Evolutionary conservation across 1,140 invertebrate species (phyloP).

Genomic region (Procambarus virginalis): DNA sequence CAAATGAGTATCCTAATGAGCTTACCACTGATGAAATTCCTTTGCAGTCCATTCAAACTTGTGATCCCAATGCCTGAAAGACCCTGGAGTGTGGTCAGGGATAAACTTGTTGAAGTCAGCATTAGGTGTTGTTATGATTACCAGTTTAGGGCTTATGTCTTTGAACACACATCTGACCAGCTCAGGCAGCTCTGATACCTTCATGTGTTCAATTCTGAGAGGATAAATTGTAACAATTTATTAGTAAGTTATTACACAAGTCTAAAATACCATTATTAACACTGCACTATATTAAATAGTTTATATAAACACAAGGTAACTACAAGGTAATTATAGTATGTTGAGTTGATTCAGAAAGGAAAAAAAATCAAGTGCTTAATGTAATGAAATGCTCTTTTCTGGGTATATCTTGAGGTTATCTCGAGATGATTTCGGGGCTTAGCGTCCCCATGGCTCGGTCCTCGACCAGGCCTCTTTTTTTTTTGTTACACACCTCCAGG

Average conservation of each 20-base stretch:
- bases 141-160: conserved; percentile 85
- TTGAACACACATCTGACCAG: conserved; percentile 87
- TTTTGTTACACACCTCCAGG: too few relatives aligned
- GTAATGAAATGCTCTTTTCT: too few relatives aligned
- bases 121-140: conserved; percentile 92
- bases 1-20: background rate
- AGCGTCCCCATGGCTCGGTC: too few relatives aligned
- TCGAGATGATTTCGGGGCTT: too few relatives aligned
- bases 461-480: too few relatives aligned
- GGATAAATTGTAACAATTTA: conserved; percentile 60
- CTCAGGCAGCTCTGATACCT: conserved; percentile 81
- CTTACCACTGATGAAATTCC: conserved; percentile 80
- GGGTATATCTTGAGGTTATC: too few relatives aligned
- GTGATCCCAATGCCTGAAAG: conserved; percentile 88
- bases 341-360: too few relatives aligned
- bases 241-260: conserved; percentile 58
- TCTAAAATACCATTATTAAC: background rate
- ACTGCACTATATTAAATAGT: too few relatives aligned
- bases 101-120: conserved; percentile 91
- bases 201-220: conserved; percentile 88
- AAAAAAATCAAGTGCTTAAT: too few relatives aligned
- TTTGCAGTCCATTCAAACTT: conserved; percentile 94
- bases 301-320: too few relatives aligned
- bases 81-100: conserved; percentile 76
- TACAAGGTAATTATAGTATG: too few relatives aligned